These are phyloP conservation scores for Sitta carolinensis DNA, from an alignment of 2,797 vertebrate genomes.

Conservation along the genomic window DNA sequence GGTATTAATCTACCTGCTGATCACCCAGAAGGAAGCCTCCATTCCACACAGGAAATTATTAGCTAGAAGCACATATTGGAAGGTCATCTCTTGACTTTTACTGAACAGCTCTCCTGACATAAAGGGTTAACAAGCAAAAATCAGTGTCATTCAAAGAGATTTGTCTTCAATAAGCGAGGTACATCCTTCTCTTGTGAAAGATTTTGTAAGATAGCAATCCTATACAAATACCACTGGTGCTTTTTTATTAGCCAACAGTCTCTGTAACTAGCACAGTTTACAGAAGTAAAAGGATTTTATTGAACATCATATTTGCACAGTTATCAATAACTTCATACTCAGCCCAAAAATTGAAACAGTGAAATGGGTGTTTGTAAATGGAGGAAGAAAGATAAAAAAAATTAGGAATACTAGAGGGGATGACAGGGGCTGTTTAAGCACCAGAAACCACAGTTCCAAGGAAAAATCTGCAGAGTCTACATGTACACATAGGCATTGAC, in stretches of 20 bases:
- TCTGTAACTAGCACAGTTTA: background rate
- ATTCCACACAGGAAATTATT: background rate
- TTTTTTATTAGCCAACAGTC: background rate
- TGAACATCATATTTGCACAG: background rate
- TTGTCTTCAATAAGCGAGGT: background rate
- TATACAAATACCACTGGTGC: background rate
- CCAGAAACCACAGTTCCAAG: constrained; percentile 10
- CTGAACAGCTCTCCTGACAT: background rate
- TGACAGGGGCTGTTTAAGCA: background rate
- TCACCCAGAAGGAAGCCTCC: background rate
- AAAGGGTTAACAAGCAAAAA: constrained; percentile 56
- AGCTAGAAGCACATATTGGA: background rate
- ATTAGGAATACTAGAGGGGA: background rate
- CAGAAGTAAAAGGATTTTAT: constrained; percentile 31
- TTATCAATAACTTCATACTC: background rate
- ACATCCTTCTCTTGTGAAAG: background rate
- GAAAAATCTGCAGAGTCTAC: constrained; percentile 38
- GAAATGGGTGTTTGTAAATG: background rate
- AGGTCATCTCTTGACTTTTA: constrained; percentile 25
- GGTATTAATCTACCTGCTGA: constrained; percentile 3
- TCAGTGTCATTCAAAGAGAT: background rate
- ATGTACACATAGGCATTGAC: background rate
- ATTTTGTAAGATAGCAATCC: background rate
- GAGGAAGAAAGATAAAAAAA: background rate
- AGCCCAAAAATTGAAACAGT: background rate